These are phyloP conservation scores for Charadrius vociferus DNA, from an alignment of 2,113 vertebrate species.

Conservation along the genomic window DNA sequence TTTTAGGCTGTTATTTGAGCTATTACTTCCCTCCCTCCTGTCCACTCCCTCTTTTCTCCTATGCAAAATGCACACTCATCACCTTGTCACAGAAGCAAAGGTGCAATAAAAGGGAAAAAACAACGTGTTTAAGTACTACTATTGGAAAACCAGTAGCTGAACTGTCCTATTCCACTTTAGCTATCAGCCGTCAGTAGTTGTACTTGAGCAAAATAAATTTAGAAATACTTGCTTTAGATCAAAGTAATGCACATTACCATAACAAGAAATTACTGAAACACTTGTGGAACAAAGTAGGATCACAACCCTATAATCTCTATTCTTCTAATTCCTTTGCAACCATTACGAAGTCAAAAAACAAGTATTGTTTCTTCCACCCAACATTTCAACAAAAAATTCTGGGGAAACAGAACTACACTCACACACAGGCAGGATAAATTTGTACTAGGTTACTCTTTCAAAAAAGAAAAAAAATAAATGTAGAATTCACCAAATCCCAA, in stretches of 20 bases:
- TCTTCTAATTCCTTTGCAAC: neutral
- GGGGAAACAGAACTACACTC: neutral
- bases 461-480: neutral
- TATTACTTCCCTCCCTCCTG: neutral
- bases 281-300: neutral
- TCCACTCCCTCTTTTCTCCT: neutral
- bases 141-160: neutral
- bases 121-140: neutral
- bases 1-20: neutral
- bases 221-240: neutral
- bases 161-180: neutral
- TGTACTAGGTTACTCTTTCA: neutral
- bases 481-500: neutral
- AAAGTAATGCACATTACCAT: neutral
- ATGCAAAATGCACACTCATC: neutral
- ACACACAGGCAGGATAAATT: neutral
- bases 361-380: neutral
- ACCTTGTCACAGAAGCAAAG: neutral
- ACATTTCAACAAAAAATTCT: neutral
- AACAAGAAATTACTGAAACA: neutral
- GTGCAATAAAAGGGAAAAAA: neutral
- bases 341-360: neutral
- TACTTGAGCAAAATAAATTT: neutral
- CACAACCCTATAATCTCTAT: neutral
- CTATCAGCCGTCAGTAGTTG: neutral